These are phyloP conservation scores for Pseudanteris insignis DNA, from an alignment of 2,888 invertebrate species.

Conservation along the genomic window DNA sequence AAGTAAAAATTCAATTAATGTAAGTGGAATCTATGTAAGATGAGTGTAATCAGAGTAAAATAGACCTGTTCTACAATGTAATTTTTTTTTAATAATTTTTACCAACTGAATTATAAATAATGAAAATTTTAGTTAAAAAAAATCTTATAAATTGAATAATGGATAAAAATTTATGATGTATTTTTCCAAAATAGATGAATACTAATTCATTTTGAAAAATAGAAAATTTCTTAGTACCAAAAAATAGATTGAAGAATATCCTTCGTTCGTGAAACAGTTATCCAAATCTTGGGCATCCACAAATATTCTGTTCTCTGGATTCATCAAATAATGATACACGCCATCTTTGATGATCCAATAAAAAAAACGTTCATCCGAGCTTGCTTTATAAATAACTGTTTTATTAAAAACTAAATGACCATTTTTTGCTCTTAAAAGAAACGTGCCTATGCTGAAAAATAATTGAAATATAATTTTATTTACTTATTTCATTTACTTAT, in stretches of 20 bases:
- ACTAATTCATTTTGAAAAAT: too few species aligned
- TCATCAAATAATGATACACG: slow-evolving; percentile 20
- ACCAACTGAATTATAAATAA: too few species aligned
- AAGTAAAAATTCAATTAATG: too few species aligned
- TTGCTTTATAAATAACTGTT: slow-evolving; percentile 49
- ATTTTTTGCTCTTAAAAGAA: slow-evolving; percentile 54
- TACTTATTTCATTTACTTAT: too few species aligned
- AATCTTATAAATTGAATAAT: too few species aligned
- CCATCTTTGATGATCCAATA: slow-evolving; percentile 45
- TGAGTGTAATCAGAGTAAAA: too few species aligned
- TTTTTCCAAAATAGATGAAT: too few species aligned
- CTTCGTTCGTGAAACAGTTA: slow-evolving; percentile 52
- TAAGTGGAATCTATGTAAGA: too few species aligned
- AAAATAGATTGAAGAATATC: slow-evolving; percentile 36
- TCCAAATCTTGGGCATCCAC: slow-evolving; percentile 50
- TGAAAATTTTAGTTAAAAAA: too few species aligned
- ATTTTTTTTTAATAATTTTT: too few species aligned
- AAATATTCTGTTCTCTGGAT: slow-evolving; percentile 50
- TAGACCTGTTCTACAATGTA: too few species aligned
- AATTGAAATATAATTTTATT: slow-evolving; percentile 18
- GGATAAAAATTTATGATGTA: background rate
- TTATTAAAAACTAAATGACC: slow-evolving; percentile 56
- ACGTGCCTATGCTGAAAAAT: slow-evolving; percentile 54
- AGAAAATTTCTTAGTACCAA: too few species aligned
- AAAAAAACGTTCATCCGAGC: slow-evolving; percentile 44